Evolutionary conservation across 2,888 invertebrate genomes (phyloP), one percentile per base, ranked within the genome.

Genomic region (Drosophila nr. fundita): DNA sequence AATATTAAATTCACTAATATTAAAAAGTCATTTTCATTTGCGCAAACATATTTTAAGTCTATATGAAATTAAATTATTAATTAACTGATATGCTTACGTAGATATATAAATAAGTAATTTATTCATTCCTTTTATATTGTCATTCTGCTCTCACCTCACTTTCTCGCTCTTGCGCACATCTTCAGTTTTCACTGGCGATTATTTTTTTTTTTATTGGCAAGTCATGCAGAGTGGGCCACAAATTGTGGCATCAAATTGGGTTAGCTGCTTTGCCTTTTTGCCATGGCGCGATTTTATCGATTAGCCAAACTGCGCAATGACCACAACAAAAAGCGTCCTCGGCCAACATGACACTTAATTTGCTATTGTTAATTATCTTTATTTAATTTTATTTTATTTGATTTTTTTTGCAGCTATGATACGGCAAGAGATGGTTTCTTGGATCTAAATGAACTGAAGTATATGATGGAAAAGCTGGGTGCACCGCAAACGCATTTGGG

Each of bases 401-500:
- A 49, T 15, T 15, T 67, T 64, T 63, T 65, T 94, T 94, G 3
- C 94, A 99, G 98, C 93, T 99, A 97, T 93, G 98, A 99, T 92
- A 96, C 96, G 74, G 97, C 97, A 49, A 95, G 94, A 78, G 98
- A 99, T 93, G 98, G 97, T 48, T 98, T 95, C 92, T 95, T 99
- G 82, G 98, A 98, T 93, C 94, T 99, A 78, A 95, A 95, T 32
- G 99, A 99, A 93, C 94, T 99, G 79, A 99, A 99, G 93, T 94
- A 96, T 32, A 98, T 99, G 98, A 99, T 99, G 99, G 99, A 99
- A 93, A 96, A 97, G 73, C 94, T 99, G 65, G 98, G 97, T 13
- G 98, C 97, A 2, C 99, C 99, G 18, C 99, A 99, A 93, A 99
- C 99, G 0, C 99, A 99, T 93, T 94, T 99, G 62, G 97, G 97